Percentiles rank a stretch among this genome's conserved stretches.
phyloP scores from a whole-genome alignment of 2,113 vertebrate genomes.

The Aix galericulata region DNA sequence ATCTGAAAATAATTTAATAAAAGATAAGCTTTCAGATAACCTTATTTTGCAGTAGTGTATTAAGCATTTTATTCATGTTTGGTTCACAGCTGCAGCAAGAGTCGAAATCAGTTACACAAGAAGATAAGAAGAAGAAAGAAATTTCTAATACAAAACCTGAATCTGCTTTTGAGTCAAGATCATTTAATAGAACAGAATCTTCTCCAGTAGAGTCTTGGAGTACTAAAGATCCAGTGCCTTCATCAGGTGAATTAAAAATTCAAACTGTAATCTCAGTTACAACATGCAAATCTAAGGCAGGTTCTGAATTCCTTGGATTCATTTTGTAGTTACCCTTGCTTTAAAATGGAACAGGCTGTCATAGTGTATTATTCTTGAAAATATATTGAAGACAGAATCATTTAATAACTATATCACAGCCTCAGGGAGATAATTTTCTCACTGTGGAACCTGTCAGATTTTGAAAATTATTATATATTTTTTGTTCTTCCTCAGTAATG shows the following conservation, averaged over 20 bases:
- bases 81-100: slow-evolving; percentile 37
- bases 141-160: not conserved
- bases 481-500: not conserved
- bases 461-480: not conserved
- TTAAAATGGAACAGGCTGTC: not conserved
- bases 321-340: not conserved
- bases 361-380: not conserved
- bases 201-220: not conserved
- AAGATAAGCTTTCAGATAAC: not conserved
- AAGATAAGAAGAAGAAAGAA: slow-evolving; percentile 25
- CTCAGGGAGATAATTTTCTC: not conserved
- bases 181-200: not conserved
- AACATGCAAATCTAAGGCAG: slow-evolving; percentile 27
- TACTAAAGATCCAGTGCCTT: slow-evolving; percentile 34
- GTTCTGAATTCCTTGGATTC: not conserved
- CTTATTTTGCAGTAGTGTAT: not conserved
- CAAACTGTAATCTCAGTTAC: slow-evolving; percentile 12
- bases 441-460: not conserved
- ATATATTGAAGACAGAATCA: not conserved
- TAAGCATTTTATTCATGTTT: slow-evolving; percentile 1
- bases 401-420: not conserved
- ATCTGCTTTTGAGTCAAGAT: not conserved
- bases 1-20: not conserved
- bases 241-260: slow-evolving; percentile 44
- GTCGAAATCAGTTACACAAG: not conserved